Evolutionary conservation across 2,888 invertebrate genomes (phyloP).

Genomic region (Limenitis arthemis): DNA sequence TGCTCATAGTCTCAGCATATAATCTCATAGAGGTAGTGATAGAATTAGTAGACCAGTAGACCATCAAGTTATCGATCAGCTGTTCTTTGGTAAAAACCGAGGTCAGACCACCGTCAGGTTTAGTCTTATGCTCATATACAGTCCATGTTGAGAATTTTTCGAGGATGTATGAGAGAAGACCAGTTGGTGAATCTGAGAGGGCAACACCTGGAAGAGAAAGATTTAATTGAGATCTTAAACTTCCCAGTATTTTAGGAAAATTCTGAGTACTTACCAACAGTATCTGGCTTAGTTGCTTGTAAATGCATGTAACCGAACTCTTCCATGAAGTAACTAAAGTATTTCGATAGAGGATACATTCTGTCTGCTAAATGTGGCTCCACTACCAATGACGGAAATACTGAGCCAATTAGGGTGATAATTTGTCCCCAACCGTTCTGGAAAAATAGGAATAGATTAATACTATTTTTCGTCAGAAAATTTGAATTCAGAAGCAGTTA

Average conservation of each 20-base stretch:
- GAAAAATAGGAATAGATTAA: neutral
- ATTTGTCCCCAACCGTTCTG: conserved; percentile 34
- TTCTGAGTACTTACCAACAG: conserved; percentile 47
- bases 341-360: conserved; percentile 58
- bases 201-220: conserved; percentile 35
- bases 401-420: conserved; percentile 47
- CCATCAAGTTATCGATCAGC: conserved; percentile 80
- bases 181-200: conserved; percentile 82
- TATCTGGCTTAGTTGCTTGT: conserved; percentile 91
- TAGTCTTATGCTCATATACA: conserved; percentile 47
- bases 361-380: conserved; percentile 57
- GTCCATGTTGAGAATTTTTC: conserved; percentile 91
- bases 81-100: conserved; percentile 77
- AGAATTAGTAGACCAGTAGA: conserved; percentile 85
- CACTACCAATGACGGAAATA: conserved; percentile 66
- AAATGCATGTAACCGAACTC: conserved; percentile 73
- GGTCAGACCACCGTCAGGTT: conserved; percentile 78
- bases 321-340: conserved; percentile 31
- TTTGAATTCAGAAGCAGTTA: conserved; percentile 32
- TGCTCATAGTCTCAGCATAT: conserved; percentile 74
- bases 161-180: conserved; percentile 85
- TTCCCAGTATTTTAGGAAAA: conserved; percentile 7
- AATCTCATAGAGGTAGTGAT: conserved; percentile 83
- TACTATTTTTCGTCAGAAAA: too few relatives aligned
- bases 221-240: neutral